These are phyloP conservation scores for Luffia ferchaultella DNA, from an alignment of 2,888 invertebrate species.

Conservation along the genomic window DNA sequence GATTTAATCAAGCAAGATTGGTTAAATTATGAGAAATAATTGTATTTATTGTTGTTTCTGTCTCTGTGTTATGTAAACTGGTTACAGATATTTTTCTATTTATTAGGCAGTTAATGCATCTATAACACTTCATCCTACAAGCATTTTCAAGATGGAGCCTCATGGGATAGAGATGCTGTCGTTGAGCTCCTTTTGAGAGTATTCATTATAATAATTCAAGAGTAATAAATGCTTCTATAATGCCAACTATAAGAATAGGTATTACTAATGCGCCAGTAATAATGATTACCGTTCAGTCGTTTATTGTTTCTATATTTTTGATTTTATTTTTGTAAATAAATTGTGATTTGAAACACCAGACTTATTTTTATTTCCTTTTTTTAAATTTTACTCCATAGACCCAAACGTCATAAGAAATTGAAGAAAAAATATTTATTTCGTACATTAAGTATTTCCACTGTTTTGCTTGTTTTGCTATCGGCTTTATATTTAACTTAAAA, in stretches of 20 bases:
- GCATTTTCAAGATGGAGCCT: slow-evolving; percentile 49
- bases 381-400: too few relatives aligned
- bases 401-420: too few relatives aligned
- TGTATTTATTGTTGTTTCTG: too few relatives aligned
- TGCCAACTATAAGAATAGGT: slow-evolving; percentile 79
- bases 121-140: slow-evolving; percentile 48
- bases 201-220: slow-evolving; percentile 53
- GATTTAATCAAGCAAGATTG: slow-evolving; percentile 32
- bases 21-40: slow-evolving; percentile 14
- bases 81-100: slow-evolving; percentile 71
- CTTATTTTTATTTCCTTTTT: too few relatives aligned
- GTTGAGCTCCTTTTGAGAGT: slow-evolving; percentile 38
- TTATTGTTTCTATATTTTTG: too few relatives aligned
- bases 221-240: slow-evolving; percentile 81
- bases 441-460: too few relatives aligned
- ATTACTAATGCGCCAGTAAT: slow-evolving; percentile 84
- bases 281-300: slow-evolving; percentile 86
- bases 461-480: too few relatives aligned
- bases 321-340: too few relatives aligned
- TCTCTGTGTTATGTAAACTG: too few relatives aligned
- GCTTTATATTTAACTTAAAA: too few relatives aligned
- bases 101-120: slow-evolving; percentile 65
- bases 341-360: too few relatives aligned
- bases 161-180: slow-evolving; percentile 38
- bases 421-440: too few relatives aligned